Base-by-base conservation (phyloP, 2,113 vertebrate species). In the Hemibagrus wyckioides region DNA sequence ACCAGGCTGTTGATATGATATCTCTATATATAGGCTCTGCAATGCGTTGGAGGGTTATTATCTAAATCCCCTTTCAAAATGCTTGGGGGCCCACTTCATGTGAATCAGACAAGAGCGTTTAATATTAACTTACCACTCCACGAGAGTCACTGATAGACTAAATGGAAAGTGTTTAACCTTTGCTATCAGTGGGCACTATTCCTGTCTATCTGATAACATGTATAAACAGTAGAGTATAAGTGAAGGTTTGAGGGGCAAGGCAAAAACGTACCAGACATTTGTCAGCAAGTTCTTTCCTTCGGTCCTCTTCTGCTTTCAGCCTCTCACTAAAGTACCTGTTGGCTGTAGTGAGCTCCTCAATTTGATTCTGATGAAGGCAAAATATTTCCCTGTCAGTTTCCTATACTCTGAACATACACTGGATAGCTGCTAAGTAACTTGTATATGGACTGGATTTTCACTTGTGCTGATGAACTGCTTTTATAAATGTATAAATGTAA, bases 321-420 rank as follows among this genome's bases (percentile, higher is more conserved):
- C 96, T 97, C 91, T 97, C 96, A 57, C 92, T 96, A 89, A 99
- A 92, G 83, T 93, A 91, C 65, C 95, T 92, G 0, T 97, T 99
- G 91, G 97, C 96, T 88, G 87, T 92, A 75, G 95, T 94, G 83
- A 99, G 93, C 89, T 96, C 94, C 41, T 83, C 83, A 0, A 99
- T 95, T 91, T 95, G 95, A 92, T 96, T 96, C 98, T 99, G 89
- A 56, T 25, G 8, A 44, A 86, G 50, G 36, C 30, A 57, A 83
- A 86, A 83, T 30, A 73, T 44, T 13, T 57, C 1, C 10, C 19
- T 44, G 15, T 85, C 23, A 67, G 28, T 80, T 41, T 67, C 13
- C n/a, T 39, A 63, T 30, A 69, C 21, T 44, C 30, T 25, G 8
- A 81, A 9, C 50, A 17, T 2, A 1, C 15, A 71, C 15, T 30